Base-by-base conservation (phyloP, 1,140 invertebrate genomes). In the Lithobius niger region DNA sequence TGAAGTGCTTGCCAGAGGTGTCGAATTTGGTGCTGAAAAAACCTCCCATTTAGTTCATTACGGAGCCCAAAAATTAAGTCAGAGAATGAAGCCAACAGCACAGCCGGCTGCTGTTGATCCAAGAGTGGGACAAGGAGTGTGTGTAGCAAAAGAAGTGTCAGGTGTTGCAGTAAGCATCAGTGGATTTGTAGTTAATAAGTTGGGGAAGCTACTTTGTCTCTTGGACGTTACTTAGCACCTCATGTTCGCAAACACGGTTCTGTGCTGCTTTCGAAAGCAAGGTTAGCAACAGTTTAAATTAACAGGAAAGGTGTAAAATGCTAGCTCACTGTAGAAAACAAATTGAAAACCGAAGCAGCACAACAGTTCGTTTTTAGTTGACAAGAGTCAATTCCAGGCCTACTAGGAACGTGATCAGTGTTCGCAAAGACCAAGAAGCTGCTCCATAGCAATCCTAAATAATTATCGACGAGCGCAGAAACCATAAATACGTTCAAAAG, bases 11-110 rank as follows among this genome's bases (percentile, higher is more conserved):
- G 78, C 81, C 0, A 74, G 76, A 60, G 80, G 81, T 53, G 62
- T 85, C 18, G 71, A 78, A 2, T 78, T 74, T 60, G 81, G 81
- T 13, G 81, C 82, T 3, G 74, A 79, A 62, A 80, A 81, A 61
- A 76, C 78, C 1, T 75, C 79, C 15, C 69, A 77, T 25, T 67
- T 79, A 6, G 69, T 85, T 55, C 74, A 77, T 48, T 70, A 69
- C 52, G 76, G 76, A 3, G 82, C 82, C 2, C 74, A 76, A 1
- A 79, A 78, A 60, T 60, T 84, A 3, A 75, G 79, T 18, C 71
- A 75, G 1, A 74, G 73, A 58, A 68, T 83, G 42, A 63, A 64
- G 1, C 74, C 78, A 16, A 70, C 72, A 10, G 61, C 66, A 27
- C 59, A 68, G 56, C 68, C 74, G 3, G 61, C 69, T 2, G 66